A percentile compares a stretch with the other conserved stretches of the same genome.
Evolutionary conservation across 2,888 invertebrate genomes (phyloP).

Genomic region (Lordiphosa fenestrarum): DNA sequence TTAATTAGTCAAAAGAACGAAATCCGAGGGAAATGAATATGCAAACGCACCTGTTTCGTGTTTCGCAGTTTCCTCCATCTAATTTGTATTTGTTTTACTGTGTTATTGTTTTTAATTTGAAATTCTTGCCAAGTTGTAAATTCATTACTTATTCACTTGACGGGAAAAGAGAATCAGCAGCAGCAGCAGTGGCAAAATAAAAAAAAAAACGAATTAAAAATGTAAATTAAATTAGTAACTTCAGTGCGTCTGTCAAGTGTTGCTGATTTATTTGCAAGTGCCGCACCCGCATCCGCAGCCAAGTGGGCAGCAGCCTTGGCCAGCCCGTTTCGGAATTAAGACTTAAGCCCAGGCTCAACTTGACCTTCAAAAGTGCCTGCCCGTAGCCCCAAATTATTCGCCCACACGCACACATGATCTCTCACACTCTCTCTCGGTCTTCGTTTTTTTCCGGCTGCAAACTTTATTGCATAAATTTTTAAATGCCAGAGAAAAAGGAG

Average conservation of each 20-base stretch:
- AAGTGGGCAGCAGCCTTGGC: constrained; percentile 21
- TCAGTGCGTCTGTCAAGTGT: constrained; percentile 71
- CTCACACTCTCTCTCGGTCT: not conserved
- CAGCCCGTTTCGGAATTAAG: constrained; percentile 41
- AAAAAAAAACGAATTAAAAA: constrained; percentile 74
- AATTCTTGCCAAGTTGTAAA: constrained; percentile 76
- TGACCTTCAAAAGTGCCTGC: constrained; percentile 40
- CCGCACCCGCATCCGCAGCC: constrained; percentile 12
- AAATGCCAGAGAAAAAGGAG: constrained; percentile 46
- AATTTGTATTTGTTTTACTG: constrained; percentile 28
- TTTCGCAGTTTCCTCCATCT: constrained; percentile 20
- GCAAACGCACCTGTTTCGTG: constrained; percentile 57
- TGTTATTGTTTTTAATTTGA: constrained; percentile 77
- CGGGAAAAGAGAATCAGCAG: constrained; percentile 42
- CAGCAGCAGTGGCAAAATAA: constrained; percentile 11
- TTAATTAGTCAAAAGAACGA: constrained; percentile 57
- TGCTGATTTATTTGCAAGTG: constrained; percentile 73
- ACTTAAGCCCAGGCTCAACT: constrained; percentile 43
- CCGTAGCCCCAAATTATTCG: constrained; percentile 17
- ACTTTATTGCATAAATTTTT: constrained; percentile 75
- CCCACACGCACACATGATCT: constrained; percentile 12
- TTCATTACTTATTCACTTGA: constrained; percentile 77
- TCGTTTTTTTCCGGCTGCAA: constrained; percentile 20
- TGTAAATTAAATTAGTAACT: constrained; percentile 77
- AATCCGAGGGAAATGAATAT: constrained; percentile 50